Evolutionary conservation across 2,113 vertebrate species (phyloP).

Genomic region (Ursus arctos): DNA sequence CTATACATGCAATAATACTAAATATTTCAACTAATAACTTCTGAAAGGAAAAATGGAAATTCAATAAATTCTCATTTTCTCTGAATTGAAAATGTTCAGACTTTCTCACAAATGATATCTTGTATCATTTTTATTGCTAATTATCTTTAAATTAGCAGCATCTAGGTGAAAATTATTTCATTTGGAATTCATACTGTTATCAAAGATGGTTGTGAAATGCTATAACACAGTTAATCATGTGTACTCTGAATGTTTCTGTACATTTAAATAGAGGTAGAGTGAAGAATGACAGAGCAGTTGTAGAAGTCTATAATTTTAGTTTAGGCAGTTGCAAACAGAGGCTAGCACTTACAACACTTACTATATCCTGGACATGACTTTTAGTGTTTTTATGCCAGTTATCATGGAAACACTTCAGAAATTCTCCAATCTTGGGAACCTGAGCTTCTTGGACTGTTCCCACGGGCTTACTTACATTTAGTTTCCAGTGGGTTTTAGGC

Average conservation of each 20-base stretch:
- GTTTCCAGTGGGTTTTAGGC: not conserved
- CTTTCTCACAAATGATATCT: slow-evolving; percentile 10
- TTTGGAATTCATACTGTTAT: not conserved
- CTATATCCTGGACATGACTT: not conserved
- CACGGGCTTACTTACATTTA: not conserved
- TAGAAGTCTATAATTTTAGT: not conserved
- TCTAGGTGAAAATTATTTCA: slow-evolving; percentile 23
- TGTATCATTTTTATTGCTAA: slow-evolving; percentile 58
- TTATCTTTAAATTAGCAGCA: slow-evolving; percentile 67
- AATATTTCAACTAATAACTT: slow-evolving; percentile 21
- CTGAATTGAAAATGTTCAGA: not conserved
- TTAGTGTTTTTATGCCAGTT: not conserved
- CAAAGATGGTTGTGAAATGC: not conserved
- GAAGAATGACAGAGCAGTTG: not conserved
- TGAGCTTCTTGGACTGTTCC: accelerated
- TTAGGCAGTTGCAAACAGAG: not conserved
- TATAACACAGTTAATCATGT: not conserved
- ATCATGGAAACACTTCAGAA: not conserved
- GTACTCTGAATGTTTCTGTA: not conserved
- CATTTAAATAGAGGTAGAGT: not conserved
- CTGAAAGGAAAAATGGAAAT: not conserved
- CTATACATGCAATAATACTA: not conserved
- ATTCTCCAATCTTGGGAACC: not conserved
- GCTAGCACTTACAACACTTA: not conserved
- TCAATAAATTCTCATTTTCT: slow-evolving; percentile 59